Evolutionary conservation across 2,113 vertebrate genomes (phyloP).

Genomic region (Coryphaenoides rupestris): DNA sequence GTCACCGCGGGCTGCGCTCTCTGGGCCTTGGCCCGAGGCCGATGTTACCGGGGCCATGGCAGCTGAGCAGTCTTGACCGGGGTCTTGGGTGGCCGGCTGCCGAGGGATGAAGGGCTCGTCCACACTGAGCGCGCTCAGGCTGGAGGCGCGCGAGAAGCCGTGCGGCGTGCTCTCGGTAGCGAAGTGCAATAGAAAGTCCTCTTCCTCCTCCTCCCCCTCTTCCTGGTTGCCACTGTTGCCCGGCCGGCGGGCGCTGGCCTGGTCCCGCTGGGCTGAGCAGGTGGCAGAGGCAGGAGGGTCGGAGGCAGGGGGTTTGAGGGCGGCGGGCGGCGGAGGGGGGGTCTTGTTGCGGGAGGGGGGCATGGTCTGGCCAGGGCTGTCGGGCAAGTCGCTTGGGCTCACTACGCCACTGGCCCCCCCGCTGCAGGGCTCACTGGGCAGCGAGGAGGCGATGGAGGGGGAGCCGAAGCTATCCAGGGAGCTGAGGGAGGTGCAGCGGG

Average conservation of each 20-base stretch:
- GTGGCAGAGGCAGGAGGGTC: neutral
- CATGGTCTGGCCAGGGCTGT: slow-evolving; percentile 98
- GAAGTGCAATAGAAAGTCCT: slow-evolving; percentile 89
- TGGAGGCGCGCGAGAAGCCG: slow-evolving; percentile 92
- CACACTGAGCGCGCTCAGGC: slow-evolving; percentile 91
- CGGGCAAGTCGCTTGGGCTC: slow-evolving; percentile 95
- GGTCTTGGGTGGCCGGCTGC: neutral
- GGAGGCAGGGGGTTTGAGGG: neutral
- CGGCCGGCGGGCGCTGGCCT: neutral
- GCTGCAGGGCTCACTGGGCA: slow-evolving; percentile 94
- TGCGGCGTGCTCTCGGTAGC: slow-evolving; percentile 96
- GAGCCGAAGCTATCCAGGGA: slow-evolving; percentile 96
- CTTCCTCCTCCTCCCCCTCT: slow-evolving; percentile 41
- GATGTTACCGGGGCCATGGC: slow-evolving; percentile 45
- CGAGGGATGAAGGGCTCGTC: slow-evolving; percentile 89
- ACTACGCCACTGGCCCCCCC: slow-evolving; percentile 94
- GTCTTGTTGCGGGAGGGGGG: slow-evolving; percentile 96
- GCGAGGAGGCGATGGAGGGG: slow-evolving; percentile 93
- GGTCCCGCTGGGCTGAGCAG: neutral
- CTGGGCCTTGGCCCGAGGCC: slow-evolving; percentile 73
- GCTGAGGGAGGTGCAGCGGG: slow-evolving; percentile 95
- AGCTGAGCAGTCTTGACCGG: neutral
- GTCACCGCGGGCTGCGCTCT: slow-evolving; percentile 47
- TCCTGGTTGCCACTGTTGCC: neutral
- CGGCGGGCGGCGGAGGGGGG: slow-evolving; percentile 75